Conservation (phyloP, 2,113 vertebrate genomes). For the Dicaeum eximium region DNA sequence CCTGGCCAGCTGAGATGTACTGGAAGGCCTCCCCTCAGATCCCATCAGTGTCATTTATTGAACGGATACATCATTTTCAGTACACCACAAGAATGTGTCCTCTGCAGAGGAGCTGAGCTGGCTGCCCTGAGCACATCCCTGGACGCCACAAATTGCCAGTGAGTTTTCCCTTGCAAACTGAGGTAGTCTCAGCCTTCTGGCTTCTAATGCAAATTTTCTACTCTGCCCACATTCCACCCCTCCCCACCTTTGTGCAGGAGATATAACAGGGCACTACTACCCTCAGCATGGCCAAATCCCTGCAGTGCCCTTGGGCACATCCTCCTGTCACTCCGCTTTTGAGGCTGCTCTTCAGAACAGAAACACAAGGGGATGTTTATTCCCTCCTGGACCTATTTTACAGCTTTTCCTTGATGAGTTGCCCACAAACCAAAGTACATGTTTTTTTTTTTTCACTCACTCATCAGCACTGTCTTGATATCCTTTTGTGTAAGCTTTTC, state of each 20-base stretch:
- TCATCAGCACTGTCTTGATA: background rate
- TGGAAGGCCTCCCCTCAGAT: background rate
- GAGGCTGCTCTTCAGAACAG: background rate
- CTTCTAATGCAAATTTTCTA: background rate
- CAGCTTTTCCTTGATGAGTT: background rate
- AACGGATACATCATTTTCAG: background rate
- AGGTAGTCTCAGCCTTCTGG: background rate
- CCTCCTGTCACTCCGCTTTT: background rate
- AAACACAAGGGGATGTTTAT: background rate
- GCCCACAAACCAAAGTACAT: background rate
- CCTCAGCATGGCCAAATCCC: background rate
- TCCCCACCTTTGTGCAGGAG: rapidly evolving
- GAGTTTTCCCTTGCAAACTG: background rate
- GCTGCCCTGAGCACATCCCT: rapidly evolving
- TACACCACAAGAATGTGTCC: background rate
- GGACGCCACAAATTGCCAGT: background rate
- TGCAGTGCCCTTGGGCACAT: rapidly evolving
- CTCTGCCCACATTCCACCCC: background rate
- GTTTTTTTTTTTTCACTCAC: too few species aligned
- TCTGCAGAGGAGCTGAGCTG: background rate
- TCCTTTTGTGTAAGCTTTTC: background rate
- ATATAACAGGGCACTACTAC: rapidly evolving
- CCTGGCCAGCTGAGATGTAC: background rate
- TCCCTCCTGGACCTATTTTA: background rate
- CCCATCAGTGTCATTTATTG: background rate